These are phyloP conservation scores for Dynastes hyllus DNA, from an alignment of 2,888 invertebrate genomes.

Conservation along the genomic window DNA sequence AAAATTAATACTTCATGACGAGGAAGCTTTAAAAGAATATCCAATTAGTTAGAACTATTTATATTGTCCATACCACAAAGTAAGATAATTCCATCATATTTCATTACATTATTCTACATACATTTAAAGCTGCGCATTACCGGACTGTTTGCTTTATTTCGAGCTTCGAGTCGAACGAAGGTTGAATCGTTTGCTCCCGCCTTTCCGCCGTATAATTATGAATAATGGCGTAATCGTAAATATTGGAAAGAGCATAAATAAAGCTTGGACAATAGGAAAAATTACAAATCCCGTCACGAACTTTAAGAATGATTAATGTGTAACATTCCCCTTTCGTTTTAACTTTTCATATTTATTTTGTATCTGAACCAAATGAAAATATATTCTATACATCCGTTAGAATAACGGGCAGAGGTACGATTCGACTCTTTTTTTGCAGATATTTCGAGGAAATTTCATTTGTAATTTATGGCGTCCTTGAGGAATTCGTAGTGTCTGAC, in stretches of 20 bases:
- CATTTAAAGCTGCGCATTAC: constrained; percentile 3
- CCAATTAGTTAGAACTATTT: too few species aligned
- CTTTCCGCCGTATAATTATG: constrained; percentile 44
- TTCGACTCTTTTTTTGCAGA: too few species aligned
- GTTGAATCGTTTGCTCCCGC: constrained; percentile 22
- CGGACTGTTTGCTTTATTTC: constrained; percentile 25
- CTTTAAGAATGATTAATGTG: constrained; percentile 39
- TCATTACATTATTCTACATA: constrained; percentile 24
- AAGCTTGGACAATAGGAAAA: constrained; percentile 40
- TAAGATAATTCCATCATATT: constrained; percentile 3
- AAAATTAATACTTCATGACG: too few species aligned
- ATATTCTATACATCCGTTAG: constrained; percentile 9
- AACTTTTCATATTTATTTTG: constrained; percentile 16
- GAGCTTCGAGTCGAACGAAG: constrained; percentile 1
- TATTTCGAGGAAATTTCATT: too few species aligned
- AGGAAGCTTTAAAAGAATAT: too few species aligned
- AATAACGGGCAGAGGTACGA: not conserved
- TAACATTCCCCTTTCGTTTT: not conserved
- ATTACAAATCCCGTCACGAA: constrained; percentile 36
- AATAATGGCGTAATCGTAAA: constrained; percentile 43
- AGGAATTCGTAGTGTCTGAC: too few species aligned
- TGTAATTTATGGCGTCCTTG: too few species aligned
- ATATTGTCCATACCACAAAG: not conserved
- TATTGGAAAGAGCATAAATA: constrained; percentile 44
- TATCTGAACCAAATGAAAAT: constrained; percentile 13